Conservation (phyloP, 2,888 invertebrate species). For the Aleiodes leptofemur region DNA sequence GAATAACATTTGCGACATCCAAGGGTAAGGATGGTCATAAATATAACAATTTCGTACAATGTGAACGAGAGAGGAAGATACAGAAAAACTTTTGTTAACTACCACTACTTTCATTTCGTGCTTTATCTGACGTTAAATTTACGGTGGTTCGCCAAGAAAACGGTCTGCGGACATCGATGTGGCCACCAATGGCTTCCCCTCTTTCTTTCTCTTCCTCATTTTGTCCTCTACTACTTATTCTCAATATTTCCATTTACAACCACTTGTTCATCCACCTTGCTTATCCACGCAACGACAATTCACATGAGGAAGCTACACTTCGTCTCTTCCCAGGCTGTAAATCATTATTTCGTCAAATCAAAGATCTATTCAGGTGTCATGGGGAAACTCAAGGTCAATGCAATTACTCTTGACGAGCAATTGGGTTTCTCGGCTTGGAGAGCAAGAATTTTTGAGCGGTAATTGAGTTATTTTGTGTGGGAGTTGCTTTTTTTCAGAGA, state of each 20-base stretch:
- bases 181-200: conserved; percentile 58
- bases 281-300: conserved; percentile 4
- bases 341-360: conserved; percentile 7
- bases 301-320: neutral
- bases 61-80: neutral
- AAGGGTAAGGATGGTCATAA: conserved; percentile 37
- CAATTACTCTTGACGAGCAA: no score
- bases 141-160: conserved; percentile 62
- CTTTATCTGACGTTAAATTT: conserved; percentile 60
- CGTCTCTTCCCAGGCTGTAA: conserved; percentile 12
- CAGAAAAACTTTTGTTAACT: conserved; percentile 6
- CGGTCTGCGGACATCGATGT: conserved; percentile 61
- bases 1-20: conserved; percentile 37
- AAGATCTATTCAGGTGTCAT: neutral
- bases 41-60: conserved; percentile 31
- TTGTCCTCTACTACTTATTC: conserved; percentile 42
- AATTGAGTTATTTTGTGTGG: no score
- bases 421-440: no score
- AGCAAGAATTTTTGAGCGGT: no score
- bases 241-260: conserved; percentile 22
- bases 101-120: neutral
- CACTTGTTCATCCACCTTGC: conserved; percentile 32
- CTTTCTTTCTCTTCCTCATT: conserved; percentile 49
- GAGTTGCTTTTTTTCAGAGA: no score
- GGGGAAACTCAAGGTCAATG: neutral